phyloP scores from a whole-genome alignment of 2,797 vertebrate species.

The Squalus acanthias region DNA sequence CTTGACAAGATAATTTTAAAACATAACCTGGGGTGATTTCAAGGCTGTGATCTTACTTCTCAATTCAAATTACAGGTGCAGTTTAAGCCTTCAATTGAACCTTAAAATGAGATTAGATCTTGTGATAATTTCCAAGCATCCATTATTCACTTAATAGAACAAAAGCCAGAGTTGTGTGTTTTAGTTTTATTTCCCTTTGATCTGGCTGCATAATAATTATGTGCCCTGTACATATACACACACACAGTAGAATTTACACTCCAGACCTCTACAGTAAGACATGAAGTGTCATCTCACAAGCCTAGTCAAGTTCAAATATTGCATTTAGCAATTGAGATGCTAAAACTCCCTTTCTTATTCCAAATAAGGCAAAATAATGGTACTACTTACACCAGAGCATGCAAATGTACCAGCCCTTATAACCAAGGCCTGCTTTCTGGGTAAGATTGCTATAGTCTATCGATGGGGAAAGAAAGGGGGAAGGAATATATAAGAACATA shows the following conservation, averaged over 20 bases:
- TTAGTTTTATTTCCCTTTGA: background rate
- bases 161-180: background rate
- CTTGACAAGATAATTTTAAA: background rate
- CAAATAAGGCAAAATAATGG: too few relatives aligned
- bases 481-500: too few relatives aligned
- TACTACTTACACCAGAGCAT: background rate
- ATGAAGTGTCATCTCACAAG: background rate
- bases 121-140: background rate
- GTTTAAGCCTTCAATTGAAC: too few relatives aligned
- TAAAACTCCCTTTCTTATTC: background rate
- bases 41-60: background rate
- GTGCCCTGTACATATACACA: too few relatives aligned
- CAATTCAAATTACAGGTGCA: background rate
- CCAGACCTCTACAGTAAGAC: background rate
- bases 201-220: background rate
- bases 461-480: too few relatives aligned
- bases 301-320: background rate
- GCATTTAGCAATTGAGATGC: background rate
- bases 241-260: background rate
- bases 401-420: background rate
- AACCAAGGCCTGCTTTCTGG: background rate
- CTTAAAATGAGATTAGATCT: background rate
- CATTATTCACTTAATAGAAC: background rate
- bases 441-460: too few relatives aligned
- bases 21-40: background rate